Conservation (phyloP, 2,113 vertebrate genomes). For the Hoplias malabaricus region DNA sequence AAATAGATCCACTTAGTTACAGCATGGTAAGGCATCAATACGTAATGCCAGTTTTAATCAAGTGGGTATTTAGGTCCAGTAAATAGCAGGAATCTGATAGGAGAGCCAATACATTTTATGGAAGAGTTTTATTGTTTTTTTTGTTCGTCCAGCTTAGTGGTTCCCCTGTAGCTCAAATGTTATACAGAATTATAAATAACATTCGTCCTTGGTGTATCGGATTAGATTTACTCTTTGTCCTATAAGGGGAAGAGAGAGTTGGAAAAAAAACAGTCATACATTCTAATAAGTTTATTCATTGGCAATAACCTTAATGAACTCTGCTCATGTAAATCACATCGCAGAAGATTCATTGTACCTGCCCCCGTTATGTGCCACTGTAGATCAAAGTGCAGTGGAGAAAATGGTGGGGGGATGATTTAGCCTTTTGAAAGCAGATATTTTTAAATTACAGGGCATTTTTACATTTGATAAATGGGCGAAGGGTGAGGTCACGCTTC, state of each 20-base stretch:
- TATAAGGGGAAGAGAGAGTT: conserved; percentile 1
- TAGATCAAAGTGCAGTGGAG: conserved; percentile 73
- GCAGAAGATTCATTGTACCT: conserved; percentile 70
- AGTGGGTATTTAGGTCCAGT: conserved; percentile 27
- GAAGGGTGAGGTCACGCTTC: conserved; percentile 64
- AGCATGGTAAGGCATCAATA: conserved; percentile 5
- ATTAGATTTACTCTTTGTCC: conserved; percentile 50
- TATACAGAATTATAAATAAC: conserved; percentile 54
- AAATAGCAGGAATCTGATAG: conserved; percentile 28
- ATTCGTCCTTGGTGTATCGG: conserved; percentile 53
- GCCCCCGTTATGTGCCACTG: conserved; percentile 53
- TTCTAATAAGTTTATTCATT: conserved; percentile 66
- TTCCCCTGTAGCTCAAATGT: conserved; percentile 37
- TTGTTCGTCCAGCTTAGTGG: conserved; percentile 46
- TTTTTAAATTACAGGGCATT: conserved; percentile 73
- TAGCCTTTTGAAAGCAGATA: conserved; percentile 72
- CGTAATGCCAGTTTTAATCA: conserved; percentile 15
- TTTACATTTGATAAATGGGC: conserved; percentile 69
- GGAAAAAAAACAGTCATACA: conserved; percentile 47
- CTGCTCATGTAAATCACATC: conserved; percentile 63
- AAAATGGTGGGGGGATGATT: conserved; percentile 71
- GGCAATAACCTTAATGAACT: conserved; percentile 71
- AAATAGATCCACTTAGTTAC: neutral
- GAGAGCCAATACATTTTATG: neutral
- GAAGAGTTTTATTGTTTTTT: conserved; percentile 31